Base-by-base conservation (phyloP, 2,113 vertebrate genomes). In the Python bivittatus region DNA sequence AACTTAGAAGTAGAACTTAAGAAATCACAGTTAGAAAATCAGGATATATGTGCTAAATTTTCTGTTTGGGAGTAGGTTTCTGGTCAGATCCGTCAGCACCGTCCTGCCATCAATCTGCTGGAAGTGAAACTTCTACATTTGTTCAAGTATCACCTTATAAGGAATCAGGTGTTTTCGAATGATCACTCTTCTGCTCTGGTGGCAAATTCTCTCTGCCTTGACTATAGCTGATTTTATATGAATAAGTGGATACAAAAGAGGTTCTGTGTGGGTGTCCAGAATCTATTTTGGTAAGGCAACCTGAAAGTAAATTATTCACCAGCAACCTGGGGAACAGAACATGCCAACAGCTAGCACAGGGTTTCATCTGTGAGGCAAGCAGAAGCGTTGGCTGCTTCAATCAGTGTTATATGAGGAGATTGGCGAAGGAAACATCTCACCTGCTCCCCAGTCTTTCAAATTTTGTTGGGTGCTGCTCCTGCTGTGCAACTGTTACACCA, bases 281-380 rank as follows among this genome's bases (percentile, higher is more conserved):
- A 1, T 0, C 10, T 88, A 90, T 60, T 93, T 79, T 29, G 44
- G 15, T 0, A 48, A 86, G 83, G 58, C 58, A 38, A 48, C n/a
- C 5, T 64, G n/a, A 61, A 90, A 44, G 44, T 20, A 38, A 83
- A 38, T 91, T 38, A 29, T 61, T 90, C 61, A 27, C 13, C 54
- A 64, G 38, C 64, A 29, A 53, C 84, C 2, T 57, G 13, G 4
- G 13, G 44, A 84, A 64, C 6, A 60, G 53, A 52, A 17, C 6
- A 0, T 0, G 85, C 29, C n/a, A 33, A 22, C 38, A 93, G 86
- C 33, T 23, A 4, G 91, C 60, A 5, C 27, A 22, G 1, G 84
- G 13, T 0, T 0, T 1, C 27, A 0, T 84, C 89, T 91, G 33
- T 54, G 88, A 89, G 91, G 44, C 27, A 10, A 72, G 2, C 33